Percentiles rank a stretch among this genome's conserved stretches.
Conservation (phyloP, 2,113 vertebrate species). For the Paedocypris sp. region DNA sequence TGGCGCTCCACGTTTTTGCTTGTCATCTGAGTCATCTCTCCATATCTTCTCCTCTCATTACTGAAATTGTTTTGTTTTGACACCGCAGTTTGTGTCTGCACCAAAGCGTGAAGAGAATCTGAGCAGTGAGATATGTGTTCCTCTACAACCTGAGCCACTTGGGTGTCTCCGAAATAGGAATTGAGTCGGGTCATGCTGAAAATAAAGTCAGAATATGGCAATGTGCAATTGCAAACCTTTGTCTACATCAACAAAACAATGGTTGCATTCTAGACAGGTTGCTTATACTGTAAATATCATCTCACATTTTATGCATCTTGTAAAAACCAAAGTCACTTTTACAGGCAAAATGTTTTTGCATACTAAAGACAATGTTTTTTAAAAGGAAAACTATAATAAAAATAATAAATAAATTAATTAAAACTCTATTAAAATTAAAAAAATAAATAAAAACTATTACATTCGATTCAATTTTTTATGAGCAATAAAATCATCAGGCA, state of each 20-base stretch:
- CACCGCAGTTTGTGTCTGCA: background rate
- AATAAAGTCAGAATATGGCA: background rate
- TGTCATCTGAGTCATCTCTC: background rate
- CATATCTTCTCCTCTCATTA: background rate
- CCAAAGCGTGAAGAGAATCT: background rate
- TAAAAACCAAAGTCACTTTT: conserved; percentile 7
- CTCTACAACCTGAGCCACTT: background rate
- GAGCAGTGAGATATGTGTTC: conserved; percentile 9
- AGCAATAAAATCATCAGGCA: no score
- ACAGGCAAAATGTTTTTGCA: no score
- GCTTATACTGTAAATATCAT: background rate
- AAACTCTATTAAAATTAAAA: no score
- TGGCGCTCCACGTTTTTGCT: background rate
- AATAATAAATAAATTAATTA: no score
- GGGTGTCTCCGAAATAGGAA: background rate
- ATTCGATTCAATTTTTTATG: no score
- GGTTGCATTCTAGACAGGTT: conserved; percentile 1
- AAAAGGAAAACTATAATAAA: no score
- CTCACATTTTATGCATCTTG: background rate
- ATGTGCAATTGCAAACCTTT: background rate
- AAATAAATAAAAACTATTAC: no score
- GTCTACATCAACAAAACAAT: background rate
- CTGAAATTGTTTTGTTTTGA: conserved; percentile 3
- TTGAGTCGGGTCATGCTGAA: conserved; percentile 3
- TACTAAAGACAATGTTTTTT: no score